Evolutionary conservation across 2,113 vertebrate genomes (phyloP), one percentile per base, ranked within the genome.

Genomic region (Hassar affinis): DNA sequence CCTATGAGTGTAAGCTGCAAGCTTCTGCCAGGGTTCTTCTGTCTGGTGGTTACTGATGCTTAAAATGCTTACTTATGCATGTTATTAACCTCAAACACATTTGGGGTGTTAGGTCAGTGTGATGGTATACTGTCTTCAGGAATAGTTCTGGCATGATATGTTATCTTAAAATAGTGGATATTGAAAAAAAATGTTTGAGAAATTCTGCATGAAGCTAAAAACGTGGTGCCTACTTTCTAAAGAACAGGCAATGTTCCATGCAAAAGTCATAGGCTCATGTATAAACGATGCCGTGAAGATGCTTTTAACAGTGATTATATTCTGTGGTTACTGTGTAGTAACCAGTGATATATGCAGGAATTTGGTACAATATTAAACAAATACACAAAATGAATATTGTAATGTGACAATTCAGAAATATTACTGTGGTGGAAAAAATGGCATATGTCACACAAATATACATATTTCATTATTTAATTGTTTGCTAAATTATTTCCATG

Each of bases 11-110:
- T 51, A 18, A 74, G 56, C 45, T 78, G 33, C 14, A 57, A 47
- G 57, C 38, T 61, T 59, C 27, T 27, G 56, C 20, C 78, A 62
- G 15, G 78, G 45, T 47, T 33, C 69, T 82, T 74, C 54, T 82
- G 59, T 82, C 71, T 82, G 81, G 81, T 61, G 56, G 56, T 52
- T 75, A 59, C 56, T 25, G 56, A 56, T 76, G 80, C 80, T 82
- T 86, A 52, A 54, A 82, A 72, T 74, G 80, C 76, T 86, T 27
- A 59, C 72, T 78, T 82, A 62, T 82, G 79, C 79, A 71, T 61
- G 75, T 66, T 30, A 51, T 82, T 79, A 76, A 76, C 72, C 27
- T 52, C 72, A 17, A 76, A 76, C 17, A 33, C 72, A 54, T 54
- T 35, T 75, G 33, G 18, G 82, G 33, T 72, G 74, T 79, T 74